Evolutionary conservation across 2,888 invertebrate species (phyloP).

Genomic region (Chorisops tibialis): DNA sequence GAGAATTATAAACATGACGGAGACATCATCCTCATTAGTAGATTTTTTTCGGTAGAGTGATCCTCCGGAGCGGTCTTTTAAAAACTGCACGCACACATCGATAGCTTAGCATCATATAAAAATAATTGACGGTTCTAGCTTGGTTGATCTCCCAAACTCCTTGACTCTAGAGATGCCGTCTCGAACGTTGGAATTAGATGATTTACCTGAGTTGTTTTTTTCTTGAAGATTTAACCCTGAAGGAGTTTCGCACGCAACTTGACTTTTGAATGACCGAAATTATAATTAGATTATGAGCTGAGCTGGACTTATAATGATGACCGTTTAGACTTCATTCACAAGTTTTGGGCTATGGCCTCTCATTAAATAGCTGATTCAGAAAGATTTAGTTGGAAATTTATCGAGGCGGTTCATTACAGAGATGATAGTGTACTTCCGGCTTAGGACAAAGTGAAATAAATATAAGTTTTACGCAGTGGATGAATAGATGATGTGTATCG

Average conservation of each 20-base stretch:
- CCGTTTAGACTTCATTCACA: conserved; percentile 45
- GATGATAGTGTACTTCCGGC: conserved; percentile 27
- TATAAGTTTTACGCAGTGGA: too few relatives aligned
- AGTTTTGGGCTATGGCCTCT: conserved; percentile 26
- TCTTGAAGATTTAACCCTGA: conserved; percentile 7
- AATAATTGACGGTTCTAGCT: conserved; percentile 23
- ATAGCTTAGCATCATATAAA: neutral
- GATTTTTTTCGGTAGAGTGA: conserved; percentile 19
- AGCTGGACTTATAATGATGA: conserved; percentile 52
- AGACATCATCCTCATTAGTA: conserved; percentile 23
- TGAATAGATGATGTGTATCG: too few relatives aligned
- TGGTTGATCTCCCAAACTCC: conserved; percentile 13
- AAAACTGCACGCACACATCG: conserved; percentile 16
- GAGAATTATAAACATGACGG: conserved; percentile 15
- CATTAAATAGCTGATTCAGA: conserved; percentile 25
- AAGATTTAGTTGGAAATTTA: conserved; percentile 26
- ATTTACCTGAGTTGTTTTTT: conserved; percentile 8
- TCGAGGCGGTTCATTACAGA: conserved; percentile 26
- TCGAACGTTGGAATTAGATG: conserved; percentile 19
- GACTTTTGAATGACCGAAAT: conserved; percentile 38
- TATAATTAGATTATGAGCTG: conserved; percentile 51
- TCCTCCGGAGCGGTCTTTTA: conserved; percentile 17
- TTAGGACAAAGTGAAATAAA: conserved; percentile 6
- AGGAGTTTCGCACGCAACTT: conserved; percentile 32
- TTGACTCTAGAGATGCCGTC: neutral